A percentile compares a stretch with the other conserved stretches of the same genome.
Conservation (phyloP, 2,113 vertebrate genomes). For the Chaenocephalus aceratus region DNA sequence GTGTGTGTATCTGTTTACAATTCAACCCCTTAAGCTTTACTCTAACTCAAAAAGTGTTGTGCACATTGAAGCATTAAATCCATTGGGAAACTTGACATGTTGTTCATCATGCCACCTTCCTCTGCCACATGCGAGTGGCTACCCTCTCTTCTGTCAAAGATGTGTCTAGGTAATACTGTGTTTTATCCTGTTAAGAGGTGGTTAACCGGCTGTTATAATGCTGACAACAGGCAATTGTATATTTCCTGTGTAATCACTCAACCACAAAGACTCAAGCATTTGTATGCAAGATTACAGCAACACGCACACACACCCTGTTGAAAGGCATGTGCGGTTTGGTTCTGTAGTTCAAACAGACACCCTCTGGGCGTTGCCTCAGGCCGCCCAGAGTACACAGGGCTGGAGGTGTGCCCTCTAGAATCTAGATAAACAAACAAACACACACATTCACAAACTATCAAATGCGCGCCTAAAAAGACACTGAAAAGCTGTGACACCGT, state of each 20-base stretch:
- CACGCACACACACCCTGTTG: conserved; percentile 32
- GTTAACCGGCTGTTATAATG: conserved; percentile 14
- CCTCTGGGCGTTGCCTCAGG: conserved; percentile 5
- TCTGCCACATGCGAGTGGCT: background rate
- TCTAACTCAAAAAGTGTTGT: background rate
- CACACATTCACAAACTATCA: background rate
- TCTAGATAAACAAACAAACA: conserved; percentile 10
- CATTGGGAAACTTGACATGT: background rate
- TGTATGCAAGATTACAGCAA: background rate
- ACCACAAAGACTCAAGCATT: conserved; percentile 9
- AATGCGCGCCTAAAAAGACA: background rate
- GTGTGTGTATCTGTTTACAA: background rate
- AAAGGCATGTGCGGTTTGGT: conserved; percentile 35
- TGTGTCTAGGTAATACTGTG: background rate
- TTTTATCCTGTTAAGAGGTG: conserved; percentile 28
- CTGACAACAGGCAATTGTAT: conserved; percentile 17
- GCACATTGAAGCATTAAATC: background rate
- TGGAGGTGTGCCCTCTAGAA: conserved; percentile 1
- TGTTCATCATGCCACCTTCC: conserved; percentile 14
- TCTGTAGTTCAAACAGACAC: conserved; percentile 25
- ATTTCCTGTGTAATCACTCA: conserved; percentile 32
- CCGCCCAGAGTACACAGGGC: conserved; percentile 12
- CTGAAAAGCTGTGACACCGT: background rate
- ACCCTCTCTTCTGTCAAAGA: conserved; percentile 11
- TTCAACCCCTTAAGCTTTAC: background rate